Conservation (phyloP, 37 sponge, comb jelly and placozoan species). For the Bolinopsis microptera region DNA sequence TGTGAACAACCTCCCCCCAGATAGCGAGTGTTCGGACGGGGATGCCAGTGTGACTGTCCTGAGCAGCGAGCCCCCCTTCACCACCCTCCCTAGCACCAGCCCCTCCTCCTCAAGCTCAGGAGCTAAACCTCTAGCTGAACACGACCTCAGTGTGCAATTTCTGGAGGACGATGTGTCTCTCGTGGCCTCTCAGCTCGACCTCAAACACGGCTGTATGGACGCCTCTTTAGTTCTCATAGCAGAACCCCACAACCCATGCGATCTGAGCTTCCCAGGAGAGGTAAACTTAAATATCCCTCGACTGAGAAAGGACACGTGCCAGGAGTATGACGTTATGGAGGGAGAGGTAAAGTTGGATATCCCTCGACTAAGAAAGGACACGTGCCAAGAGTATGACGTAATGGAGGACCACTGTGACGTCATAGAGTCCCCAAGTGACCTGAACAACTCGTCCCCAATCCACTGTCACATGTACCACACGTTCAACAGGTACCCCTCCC, state of each 20-base stretch:
- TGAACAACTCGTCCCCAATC: background rate
- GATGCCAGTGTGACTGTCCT: background rate
- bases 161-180: background rate
- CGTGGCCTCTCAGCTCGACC: background rate
- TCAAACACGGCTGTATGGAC: background rate
- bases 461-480: slow-evolving; percentile 51
- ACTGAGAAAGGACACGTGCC: background rate
- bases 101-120: background rate
- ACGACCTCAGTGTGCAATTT: background rate
- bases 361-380: background rate
- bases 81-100: background rate
- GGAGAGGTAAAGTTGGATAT: too few relatives aligned
- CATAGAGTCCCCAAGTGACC: background rate
- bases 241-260: background rate
- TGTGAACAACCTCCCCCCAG: background rate
- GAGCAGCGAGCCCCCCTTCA: background rate
- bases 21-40: background rate
- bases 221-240: background rate
- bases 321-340: slow-evolving; percentile 64
- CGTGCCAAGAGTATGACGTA: slow-evolving; percentile 44
- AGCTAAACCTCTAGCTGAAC: background rate
- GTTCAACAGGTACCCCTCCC: slow-evolving; percentile 57
- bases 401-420: slow-evolving; percentile 63
- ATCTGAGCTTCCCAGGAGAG: background rate
- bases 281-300: background rate